Conservation (phyloP, 2,797 vertebrate genomes). For the Myotis daubentonii region DNA sequence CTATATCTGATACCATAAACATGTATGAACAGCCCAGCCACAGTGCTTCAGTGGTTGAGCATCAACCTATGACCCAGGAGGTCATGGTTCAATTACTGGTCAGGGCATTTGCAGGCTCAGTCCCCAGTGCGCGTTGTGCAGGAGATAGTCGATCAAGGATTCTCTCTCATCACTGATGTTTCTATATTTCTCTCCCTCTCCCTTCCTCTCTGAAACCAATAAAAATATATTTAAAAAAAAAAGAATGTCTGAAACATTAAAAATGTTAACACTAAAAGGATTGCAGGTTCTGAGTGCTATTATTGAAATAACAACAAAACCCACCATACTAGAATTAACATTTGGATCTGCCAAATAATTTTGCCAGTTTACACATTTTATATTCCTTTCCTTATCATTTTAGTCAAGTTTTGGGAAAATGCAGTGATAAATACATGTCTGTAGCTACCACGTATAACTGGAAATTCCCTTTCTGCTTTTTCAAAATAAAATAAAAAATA, state of each 20-base stretch:
- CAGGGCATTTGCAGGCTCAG: no score
- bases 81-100: no score
- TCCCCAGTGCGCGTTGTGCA: no score
- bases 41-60: no score
- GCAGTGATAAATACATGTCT: background rate
- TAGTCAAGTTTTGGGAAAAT: background rate
- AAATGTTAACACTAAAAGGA: conserved; percentile 20
- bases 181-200: no score
- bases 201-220: no score
- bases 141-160: no score
- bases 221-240: no score
- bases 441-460: background rate
- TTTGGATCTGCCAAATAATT: background rate
- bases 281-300: background rate
- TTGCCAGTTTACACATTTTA: background rate
- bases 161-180: no score
- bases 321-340: background rate
- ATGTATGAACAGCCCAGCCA: background rate
- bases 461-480: background rate
- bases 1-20: background rate
- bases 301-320: conserved; percentile 33
- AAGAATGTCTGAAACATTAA: background rate
- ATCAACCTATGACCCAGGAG: no score
- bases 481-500: background rate
- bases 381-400: background rate